phyloP scores from a whole-genome alignment of 2,888 invertebrate genomes.

The Euphydryas editha region DNA sequence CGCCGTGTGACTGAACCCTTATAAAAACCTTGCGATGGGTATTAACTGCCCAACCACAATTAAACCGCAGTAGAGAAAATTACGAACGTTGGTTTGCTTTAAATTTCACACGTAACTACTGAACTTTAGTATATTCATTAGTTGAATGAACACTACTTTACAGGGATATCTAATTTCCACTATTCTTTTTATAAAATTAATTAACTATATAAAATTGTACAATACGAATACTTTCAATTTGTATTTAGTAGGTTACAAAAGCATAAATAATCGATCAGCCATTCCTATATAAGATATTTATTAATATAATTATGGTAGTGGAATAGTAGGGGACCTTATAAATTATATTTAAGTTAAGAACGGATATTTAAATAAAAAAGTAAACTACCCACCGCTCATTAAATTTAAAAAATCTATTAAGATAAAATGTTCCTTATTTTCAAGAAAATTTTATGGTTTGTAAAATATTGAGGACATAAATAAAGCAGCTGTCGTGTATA shows the following conservation, averaged over 20 bases:
- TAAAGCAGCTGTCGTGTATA: conserved; percentile 78
- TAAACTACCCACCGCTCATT: conserved; percentile 4
- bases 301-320: no score
- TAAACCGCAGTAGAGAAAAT: conserved; percentile 39
- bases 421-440: conserved; percentile 78
- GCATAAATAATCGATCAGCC: background rate
- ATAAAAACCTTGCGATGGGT: conserved; percentile 35
- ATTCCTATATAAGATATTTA: no score
- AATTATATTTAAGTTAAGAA: conserved; percentile 28
- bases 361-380: conserved; percentile 10
- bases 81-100: conserved; percentile 37
- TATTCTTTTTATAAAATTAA: conserved; percentile 31
- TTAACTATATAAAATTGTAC: no score
- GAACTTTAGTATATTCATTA: conserved; percentile 55
- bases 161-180: conserved; percentile 33
- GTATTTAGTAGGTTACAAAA: background rate
- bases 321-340: no score
- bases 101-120: conserved; percentile 51
- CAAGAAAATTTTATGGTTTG: conserved; percentile 80
- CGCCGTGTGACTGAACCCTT: conserved; percentile 24
- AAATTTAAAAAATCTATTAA: conserved; percentile 68
- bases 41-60: conserved; percentile 39
- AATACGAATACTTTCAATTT: no score
- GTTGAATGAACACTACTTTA: conserved; percentile 52
- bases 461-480: conserved; percentile 82